These are phyloP conservation scores for Oenanthe oenanthe DNA, from an alignment of 2,113 vertebrate species.

Conservation along the genomic window DNA sequence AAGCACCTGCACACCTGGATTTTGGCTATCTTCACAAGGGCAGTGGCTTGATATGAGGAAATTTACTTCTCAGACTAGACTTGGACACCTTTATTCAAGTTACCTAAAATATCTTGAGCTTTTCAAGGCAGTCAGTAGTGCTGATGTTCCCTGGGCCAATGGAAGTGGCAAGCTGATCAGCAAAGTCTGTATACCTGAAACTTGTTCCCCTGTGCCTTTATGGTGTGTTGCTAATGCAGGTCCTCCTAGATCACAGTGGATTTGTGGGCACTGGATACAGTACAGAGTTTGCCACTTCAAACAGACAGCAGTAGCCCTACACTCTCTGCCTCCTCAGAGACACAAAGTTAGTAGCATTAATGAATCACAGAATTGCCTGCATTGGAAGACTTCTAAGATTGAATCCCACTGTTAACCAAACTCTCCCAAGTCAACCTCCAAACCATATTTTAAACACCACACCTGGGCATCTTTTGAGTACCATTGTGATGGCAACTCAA, in stretches of 20 bases:
- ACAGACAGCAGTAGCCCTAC: accelerated
- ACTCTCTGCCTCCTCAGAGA: neutral
- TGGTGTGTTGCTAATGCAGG: neutral
- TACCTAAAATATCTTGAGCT: neutral
- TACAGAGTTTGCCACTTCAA: neutral
- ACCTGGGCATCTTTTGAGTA: neutral
- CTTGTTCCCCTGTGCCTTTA: neutral
- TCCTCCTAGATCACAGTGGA: neutral
- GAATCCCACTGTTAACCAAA: neutral
- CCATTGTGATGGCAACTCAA: accelerated
- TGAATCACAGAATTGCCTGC: neutral
- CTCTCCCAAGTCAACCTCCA: neutral
- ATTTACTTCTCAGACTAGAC: neutral
- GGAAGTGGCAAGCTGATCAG: neutral
- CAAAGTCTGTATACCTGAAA: neutral
- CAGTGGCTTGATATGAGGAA: neutral
- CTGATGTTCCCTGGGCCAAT: neutral
- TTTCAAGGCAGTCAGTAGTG: neutral
- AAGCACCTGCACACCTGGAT: neutral
- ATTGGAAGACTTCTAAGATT: neutral
- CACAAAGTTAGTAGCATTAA: neutral
- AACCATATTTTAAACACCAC: accelerated
- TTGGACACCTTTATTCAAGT: neutral
- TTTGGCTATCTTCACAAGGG: neutral
- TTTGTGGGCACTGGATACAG: neutral